These are phyloP conservation scores for Epinotia ramella DNA, from an alignment of 2,888 invertebrate genomes.

Conservation along the genomic window DNA sequence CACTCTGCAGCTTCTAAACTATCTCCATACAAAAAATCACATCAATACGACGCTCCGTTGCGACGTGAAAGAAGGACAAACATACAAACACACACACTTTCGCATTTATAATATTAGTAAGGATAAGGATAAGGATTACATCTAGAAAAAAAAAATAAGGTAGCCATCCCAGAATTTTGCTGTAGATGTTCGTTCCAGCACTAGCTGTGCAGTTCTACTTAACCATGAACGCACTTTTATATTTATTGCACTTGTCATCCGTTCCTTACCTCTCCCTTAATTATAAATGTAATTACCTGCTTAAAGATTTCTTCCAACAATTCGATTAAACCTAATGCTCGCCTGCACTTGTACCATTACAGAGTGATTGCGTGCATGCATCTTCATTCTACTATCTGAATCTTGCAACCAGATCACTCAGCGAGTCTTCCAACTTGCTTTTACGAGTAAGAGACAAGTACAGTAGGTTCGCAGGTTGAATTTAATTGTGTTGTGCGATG, in stretches of 20 bases:
- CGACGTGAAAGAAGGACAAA: no score
- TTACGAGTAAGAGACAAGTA: background rate
- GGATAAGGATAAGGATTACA: no score
- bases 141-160: no score
- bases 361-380: conserved; percentile 38
- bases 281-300: conserved; percentile 19
- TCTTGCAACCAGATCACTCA: conserved; percentile 43
- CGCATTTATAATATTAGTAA: no score
- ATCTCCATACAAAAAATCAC: no score
- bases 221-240: no score
- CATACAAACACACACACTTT: no score
- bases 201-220: no score
- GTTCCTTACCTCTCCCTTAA: background rate
- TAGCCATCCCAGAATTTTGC: no score
- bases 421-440: conserved; percentile 18
- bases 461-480: conserved; percentile 10
- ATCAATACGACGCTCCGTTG: no score
- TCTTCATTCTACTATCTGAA: conserved; percentile 43
- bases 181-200: no score
- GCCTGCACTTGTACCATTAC: conserved; percentile 37
- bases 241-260: background rate
- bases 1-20: no score
- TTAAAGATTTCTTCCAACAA: conserved; percentile 28
- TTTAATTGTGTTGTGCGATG: background rate
- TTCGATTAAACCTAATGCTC: conserved; percentile 33